These are phyloP conservation scores for Elanus axillaris DNA, from an alignment of 2,113 vertebrate species.

Conservation along the genomic window DNA sequence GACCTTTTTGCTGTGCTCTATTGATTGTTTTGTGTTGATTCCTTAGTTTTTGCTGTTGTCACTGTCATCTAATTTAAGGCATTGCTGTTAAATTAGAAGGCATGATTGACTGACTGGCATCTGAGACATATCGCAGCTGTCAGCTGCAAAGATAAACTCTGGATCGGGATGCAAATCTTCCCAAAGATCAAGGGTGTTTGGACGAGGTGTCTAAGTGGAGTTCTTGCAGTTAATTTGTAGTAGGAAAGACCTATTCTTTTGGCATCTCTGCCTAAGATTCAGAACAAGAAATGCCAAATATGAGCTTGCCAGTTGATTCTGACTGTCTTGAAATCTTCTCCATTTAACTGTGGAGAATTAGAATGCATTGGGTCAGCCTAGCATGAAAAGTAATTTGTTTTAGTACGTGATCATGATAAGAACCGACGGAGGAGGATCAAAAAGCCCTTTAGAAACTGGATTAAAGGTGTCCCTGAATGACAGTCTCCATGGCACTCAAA, in stretches of 20 bases:
- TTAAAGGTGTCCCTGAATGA: background rate
- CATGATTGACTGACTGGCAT: conserved; percentile 29
- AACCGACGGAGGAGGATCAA: background rate
- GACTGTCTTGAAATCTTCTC: background rate
- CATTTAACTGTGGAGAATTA: background rate
- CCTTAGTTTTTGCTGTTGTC: conserved; percentile 23
- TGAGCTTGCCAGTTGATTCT: background rate
- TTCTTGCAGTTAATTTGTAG: background rate
- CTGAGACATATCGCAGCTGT: conserved; percentile 46
- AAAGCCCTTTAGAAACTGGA: background rate
- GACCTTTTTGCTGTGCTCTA: background rate
- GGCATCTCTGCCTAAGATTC: background rate
- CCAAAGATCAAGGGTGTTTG: conserved; percentile 36
- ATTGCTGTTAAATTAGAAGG: conserved; percentile 44
- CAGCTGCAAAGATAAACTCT: conserved; percentile 24
- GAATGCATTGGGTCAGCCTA: background rate
- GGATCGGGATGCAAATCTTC: background rate
- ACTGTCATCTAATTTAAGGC: conserved; percentile 25
- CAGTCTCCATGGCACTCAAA: background rate
- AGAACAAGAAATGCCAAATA: background rate
- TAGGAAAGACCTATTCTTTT: background rate
- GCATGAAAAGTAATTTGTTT: conserved; percentile 27
- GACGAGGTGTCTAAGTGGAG: background rate
- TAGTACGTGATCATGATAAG: background rate
- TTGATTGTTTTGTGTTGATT: background rate